These are phyloP conservation scores for Dreissena polymorpha DNA, from an alignment of 1,140 invertebrate genomes.

Conservation along the genomic window DNA sequence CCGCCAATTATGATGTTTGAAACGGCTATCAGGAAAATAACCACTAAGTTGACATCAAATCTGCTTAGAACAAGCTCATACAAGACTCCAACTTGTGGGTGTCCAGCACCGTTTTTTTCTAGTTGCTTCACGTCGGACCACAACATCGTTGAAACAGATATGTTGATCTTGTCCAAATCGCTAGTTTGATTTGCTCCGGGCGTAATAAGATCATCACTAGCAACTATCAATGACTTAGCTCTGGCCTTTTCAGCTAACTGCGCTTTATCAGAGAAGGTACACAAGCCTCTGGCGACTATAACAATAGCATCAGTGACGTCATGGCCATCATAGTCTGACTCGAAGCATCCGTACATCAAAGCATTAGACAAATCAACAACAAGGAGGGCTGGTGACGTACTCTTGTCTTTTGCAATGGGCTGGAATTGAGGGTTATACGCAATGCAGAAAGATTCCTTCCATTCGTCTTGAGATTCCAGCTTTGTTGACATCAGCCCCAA, in stretches of 20 bases:
- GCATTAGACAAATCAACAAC: conserved; percentile 25
- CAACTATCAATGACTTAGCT: conserved; percentile 60
- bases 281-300: conserved; percentile 64
- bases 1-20: conserved; percentile 77
- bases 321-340: conserved; percentile 13
- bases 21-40: conserved; percentile 80
- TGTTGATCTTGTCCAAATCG: conserved; percentile 69
- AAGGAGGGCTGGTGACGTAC: not conserved
- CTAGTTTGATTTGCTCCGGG: conserved; percentile 40
- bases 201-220: conserved; percentile 45
- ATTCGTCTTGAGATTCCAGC: conserved; percentile 3
- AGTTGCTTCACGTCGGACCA: conserved; percentile 9
- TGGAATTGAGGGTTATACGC: conserved; percentile 52
- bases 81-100: conserved; percentile 47
- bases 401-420: not conserved
- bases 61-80: conserved; percentile 58
- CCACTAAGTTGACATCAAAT: conserved; percentile 77
- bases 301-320: conserved; percentile 1
- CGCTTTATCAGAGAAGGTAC: conserved; percentile 72
- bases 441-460: conserved; percentile 53
- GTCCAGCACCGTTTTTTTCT: not conserved
- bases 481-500: conserved; percentile 44
- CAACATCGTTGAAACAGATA: conserved; percentile 66
- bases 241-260: conserved; percentile 57
- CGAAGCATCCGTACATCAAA: conserved; percentile 17